phyloP scores from a whole-genome alignment of 1,140 invertebrate genomes.

The Ceratitis capitata region DNA sequence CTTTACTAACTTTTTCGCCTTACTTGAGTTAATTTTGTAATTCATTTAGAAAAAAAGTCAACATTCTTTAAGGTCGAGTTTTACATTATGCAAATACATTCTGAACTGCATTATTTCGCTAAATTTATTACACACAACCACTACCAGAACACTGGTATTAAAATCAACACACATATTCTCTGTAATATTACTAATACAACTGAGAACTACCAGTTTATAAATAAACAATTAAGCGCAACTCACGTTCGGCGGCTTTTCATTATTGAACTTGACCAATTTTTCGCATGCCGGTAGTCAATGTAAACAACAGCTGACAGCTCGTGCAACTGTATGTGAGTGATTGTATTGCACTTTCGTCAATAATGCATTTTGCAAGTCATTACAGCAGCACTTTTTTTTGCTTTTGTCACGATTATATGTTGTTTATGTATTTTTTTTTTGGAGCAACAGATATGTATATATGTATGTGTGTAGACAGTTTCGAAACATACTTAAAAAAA shows the following conservation, averaged over 20 bases:
- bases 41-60: no score
- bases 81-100: not conserved
- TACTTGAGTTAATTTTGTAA: no score
- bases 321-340: not conserved
- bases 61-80: no score
- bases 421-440: not conserved
- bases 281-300: conserved; percentile 26
- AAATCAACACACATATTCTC: not conserved
- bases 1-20: no score
- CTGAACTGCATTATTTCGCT: not conserved
- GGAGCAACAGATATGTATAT: no score
- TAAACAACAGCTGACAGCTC: not conserved
- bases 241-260: not conserved
- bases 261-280: conserved; percentile 31
- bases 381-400: not conserved
- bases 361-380: not conserved
- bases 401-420: not conserved
- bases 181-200: not conserved
- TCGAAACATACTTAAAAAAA: no score
- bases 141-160: not conserved
- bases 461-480: not conserved
- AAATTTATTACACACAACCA: not conserved
- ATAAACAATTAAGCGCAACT: not conserved
- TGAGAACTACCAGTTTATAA: not conserved
- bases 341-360: not conserved